These are phyloP conservation scores for Hippoglossus hippoglossus DNA, from an alignment of 2,797 vertebrate genomes.

Conservation along the genomic window DNA sequence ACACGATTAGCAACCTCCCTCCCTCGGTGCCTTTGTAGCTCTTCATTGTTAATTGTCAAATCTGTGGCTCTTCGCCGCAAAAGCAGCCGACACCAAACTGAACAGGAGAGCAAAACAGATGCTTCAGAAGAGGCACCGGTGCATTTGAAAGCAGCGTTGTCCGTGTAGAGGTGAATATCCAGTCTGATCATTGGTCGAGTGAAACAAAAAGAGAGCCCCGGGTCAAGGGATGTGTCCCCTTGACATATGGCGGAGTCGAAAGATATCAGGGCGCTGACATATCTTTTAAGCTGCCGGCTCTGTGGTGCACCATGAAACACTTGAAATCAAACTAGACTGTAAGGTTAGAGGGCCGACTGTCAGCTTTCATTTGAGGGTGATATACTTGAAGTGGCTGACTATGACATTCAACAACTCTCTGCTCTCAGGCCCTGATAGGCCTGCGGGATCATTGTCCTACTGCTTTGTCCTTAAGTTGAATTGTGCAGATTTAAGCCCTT, in stretches of 20 bases:
- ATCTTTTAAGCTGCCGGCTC: conserved; percentile 28
- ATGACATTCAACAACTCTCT: neutral
- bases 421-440: neutral
- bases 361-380: conserved; percentile 20
- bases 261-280: conserved; percentile 27
- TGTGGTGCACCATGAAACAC: conserved; percentile 11
- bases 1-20: conserved; percentile 26
- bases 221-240: conserved; percentile 41
- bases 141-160: conserved; percentile 23
- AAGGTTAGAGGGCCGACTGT: conserved; percentile 27
- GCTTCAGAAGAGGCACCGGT: conserved; percentile 17
- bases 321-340: conserved; percentile 25
- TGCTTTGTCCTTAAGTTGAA: neutral
- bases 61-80: conserved; percentile 11
- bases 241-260: conserved; percentile 40
- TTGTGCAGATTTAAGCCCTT: neutral
- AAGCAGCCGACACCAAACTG: conserved; percentile 13
- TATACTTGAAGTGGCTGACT: neutral
- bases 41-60: conserved; percentile 32
- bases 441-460: neutral
- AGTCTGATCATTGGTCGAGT: conserved; percentile 23
- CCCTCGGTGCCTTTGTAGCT: conserved; percentile 3
- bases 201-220: conserved; percentile 21
- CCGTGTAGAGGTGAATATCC: conserved; percentile 19
- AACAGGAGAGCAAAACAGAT: conserved; percentile 3